Evolutionary conservation across 2,888 invertebrate species (phyloP).

Genomic region (Steinernema hermaphroditum): DNA sequence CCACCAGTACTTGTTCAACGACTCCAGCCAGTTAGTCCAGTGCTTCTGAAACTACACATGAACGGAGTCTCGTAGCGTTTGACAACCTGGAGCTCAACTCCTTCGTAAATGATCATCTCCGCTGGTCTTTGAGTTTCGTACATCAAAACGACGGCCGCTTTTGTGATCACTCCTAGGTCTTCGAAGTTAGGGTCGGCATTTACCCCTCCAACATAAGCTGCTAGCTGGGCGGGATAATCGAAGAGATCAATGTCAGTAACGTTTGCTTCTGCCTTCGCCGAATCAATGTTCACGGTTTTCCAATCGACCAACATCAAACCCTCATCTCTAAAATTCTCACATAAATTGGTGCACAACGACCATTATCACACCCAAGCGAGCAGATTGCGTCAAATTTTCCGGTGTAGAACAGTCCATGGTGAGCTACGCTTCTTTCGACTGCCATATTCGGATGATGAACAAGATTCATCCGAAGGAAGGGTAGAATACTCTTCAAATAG

Average conservation of each 20-base stretch:
- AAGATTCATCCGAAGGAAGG: conserved; percentile 34
- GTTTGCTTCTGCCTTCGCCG: conserved; percentile 28
- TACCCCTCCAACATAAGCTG: conserved; percentile 45
- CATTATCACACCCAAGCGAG: not conserved
- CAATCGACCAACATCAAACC: conserved; percentile 42
- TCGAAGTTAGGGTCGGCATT: conserved; percentile 37
- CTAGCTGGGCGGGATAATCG: conserved; percentile 43
- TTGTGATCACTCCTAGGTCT: conserved; percentile 36
- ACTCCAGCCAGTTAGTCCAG: conserved; percentile 7
- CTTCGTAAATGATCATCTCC: conserved; percentile 32
- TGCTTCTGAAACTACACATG: conserved; percentile 30
- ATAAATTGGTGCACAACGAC: not conserved
- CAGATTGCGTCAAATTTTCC: conserved; percentile 48
- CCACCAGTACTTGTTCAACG: not conserved
- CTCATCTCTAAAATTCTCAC: conserved; percentile 34
- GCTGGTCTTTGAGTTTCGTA: conserved; percentile 35
- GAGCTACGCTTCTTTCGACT: conserved; percentile 35
- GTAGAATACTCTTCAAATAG: conserved; percentile 38
- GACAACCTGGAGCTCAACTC: conserved; percentile 35
- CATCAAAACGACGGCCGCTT: conserved; percentile 39
- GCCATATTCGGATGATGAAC: conserved; percentile 14
- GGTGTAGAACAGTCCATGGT: conserved; percentile 39
- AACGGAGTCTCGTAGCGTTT: not conserved
- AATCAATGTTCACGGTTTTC: conserved; percentile 43
- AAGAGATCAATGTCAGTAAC: conserved; percentile 35